These are phyloP conservation scores for Antechinus stuartii DNA, from an alignment of 2,113 vertebrate genomes.

Conservation along the genomic window DNA sequence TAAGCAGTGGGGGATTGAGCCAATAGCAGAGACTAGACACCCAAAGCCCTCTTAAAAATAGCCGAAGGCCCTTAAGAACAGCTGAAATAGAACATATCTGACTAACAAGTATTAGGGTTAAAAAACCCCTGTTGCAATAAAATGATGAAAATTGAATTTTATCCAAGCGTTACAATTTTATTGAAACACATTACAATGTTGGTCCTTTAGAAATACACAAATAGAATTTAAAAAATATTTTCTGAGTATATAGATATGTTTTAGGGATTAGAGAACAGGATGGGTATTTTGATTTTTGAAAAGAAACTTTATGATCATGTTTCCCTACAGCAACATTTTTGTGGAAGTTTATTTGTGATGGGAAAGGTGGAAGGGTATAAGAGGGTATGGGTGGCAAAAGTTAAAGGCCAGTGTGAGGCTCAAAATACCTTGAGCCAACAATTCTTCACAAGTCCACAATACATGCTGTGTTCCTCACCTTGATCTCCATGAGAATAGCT, in stretches of 20 bases:
- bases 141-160: neutral
- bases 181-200: neutral
- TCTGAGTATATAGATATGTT: neutral
- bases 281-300: neutral
- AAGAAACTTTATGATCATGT: neutral
- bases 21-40: neutral
- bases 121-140: neutral
- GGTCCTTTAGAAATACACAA: neutral
- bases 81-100: neutral
- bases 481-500: neutral
- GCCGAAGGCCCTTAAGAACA: neutral
- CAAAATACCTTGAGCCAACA: neutral
- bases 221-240: neutral
- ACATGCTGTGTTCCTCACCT: neutral
- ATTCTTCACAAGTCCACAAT: neutral
- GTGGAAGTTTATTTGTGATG: neutral
- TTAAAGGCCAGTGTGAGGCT: neutral
- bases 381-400: neutral
- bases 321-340: neutral
- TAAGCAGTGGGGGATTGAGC: neutral
- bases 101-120: neutral
- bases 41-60: neutral
- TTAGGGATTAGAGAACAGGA: neutral
- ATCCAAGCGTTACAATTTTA: neutral
- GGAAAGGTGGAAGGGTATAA: neutral